Conservation (phyloP, 64 coral and sea anemone genomes). For the Montipora foliosa region DNA sequence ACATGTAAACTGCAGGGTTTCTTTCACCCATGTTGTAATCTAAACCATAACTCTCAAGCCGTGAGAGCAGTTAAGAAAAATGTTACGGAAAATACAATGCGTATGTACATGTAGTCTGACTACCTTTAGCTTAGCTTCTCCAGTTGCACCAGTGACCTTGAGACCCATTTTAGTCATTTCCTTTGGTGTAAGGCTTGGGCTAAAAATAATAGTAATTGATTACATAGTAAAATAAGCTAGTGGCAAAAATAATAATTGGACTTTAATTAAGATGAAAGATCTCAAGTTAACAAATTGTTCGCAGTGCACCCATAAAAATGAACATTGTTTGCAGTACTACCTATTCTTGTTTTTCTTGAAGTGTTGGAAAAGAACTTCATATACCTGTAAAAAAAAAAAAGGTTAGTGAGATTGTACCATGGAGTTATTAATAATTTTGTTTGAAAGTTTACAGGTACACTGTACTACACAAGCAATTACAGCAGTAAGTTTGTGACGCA, state of each 20-base stretch:
- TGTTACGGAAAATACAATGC: no score
- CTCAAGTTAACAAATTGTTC: no score
- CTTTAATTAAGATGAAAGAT: no score
- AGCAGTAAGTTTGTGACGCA: no score
- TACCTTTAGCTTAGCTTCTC: slow-evolving; percentile 96
- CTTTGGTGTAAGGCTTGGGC: slow-evolving; percentile 66
- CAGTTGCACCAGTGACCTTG: slow-evolving; percentile 92
- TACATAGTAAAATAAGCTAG: background rate
- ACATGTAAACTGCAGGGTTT: background rate
- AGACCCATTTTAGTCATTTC: slow-evolving; percentile 92
- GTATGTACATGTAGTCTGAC: no score
- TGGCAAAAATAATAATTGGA: no score
- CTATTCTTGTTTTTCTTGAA: slow-evolving; percentile 92
- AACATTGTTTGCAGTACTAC: background rate
- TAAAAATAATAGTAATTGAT: slow-evolving; percentile 2
- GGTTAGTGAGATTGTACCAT: no score
- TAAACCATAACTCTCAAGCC: no score
- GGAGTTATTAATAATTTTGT: background rate
- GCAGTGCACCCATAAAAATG: no score
- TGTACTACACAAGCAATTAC: no score
- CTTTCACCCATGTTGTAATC: background rate
- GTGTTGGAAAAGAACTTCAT: slow-evolving; percentile 76
- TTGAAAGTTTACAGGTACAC: no score
- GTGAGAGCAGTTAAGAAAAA: no score
- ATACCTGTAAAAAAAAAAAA: slow-evolving; percentile 59